Evolutionary conservation across 2,113 vertebrate genomes (phyloP).

Genomic region (Rhynchopsitta pachyrhyncha): DNA sequence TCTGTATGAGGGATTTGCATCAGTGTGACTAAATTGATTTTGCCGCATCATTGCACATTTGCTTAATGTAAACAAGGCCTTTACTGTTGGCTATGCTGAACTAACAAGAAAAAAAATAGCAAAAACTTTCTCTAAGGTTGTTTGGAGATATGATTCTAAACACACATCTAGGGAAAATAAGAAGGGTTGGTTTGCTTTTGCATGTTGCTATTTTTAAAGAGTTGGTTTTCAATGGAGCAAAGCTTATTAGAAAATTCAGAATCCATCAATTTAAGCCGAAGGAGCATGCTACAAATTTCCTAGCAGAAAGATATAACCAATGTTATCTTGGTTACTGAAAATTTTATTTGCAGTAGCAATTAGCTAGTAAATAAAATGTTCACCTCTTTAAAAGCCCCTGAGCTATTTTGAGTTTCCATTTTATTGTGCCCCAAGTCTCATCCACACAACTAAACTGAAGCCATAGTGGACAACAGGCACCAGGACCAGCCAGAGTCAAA

Average conservation of each 20-base stretch:
- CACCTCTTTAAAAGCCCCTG: background rate
- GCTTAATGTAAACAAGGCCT: constrained; percentile 53
- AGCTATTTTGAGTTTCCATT: background rate
- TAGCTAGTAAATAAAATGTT: background rate
- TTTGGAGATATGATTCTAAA: background rate
- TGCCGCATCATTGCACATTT: constrained; percentile 55
- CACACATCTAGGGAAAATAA: background rate
- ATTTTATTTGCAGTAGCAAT: background rate
- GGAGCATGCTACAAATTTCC: background rate
- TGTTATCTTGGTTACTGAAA: background rate
- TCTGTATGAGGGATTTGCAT: constrained; percentile 36
- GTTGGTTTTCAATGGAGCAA: background rate
- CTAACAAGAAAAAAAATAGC: background rate
- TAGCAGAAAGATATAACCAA: background rate
- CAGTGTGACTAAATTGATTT: constrained; percentile 63
- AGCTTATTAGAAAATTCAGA: background rate
- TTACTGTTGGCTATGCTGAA: constrained; percentile 31
- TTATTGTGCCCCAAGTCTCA: background rate
- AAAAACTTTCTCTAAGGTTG: constrained; percentile 10
- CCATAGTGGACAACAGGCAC: background rate
- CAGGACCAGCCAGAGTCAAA: background rate
- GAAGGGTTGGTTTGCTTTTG: background rate
- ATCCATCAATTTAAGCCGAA: background rate
- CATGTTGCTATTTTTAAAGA: background rate
- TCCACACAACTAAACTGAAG: background rate